A percentile compares a stretch with the other conserved stretches of the same genome.
Evolutionary conservation across 64 coral and sea anemone species (phyloP).

Genomic region (Platygyra sinensis): DNA sequence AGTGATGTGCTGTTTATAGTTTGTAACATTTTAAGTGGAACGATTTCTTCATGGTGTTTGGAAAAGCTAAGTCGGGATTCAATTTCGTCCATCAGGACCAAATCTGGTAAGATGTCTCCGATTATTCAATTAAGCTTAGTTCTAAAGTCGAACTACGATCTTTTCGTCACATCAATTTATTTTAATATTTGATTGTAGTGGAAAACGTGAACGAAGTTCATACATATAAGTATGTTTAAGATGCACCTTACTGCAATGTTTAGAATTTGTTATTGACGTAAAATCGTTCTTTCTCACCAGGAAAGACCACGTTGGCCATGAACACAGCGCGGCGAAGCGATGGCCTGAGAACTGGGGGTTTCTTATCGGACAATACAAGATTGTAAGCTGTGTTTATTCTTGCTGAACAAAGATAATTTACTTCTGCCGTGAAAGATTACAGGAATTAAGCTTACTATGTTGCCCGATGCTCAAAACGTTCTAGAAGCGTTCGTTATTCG

Average conservation of each 20-base stretch:
- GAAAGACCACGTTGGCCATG: conserved; percentile 96
- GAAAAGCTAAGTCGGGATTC: conserved; percentile 66
- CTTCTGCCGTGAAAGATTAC: background rate
- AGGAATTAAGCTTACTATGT: background rate
- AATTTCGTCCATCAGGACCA: conserved; percentile 97
- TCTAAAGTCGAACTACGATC: background rate
- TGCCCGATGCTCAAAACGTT: background rate
- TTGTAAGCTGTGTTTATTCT: conserved; percentile 46
- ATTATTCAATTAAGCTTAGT: background rate
- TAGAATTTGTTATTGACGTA: background rate
- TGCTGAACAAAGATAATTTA: background rate
- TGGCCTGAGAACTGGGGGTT: conserved; percentile 98
- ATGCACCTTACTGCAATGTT: background rate
- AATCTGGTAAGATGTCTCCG: conserved; percentile 78
- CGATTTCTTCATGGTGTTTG: conserved; percentile 73
- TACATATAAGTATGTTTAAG: background rate
- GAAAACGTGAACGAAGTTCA: background rate
- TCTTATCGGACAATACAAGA: conserved; percentile 92
- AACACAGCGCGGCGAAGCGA: conserved; percentile 75
- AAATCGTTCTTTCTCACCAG: conserved; percentile 20
- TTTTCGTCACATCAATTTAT: background rate
- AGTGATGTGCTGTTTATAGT: background rate
- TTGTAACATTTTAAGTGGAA: background rate
- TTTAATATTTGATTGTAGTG: background rate
- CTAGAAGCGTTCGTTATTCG: background rate